phyloP scores from a whole-genome alignment of 2,888 invertebrate genomes.

The Heliconius cydno region DNA sequence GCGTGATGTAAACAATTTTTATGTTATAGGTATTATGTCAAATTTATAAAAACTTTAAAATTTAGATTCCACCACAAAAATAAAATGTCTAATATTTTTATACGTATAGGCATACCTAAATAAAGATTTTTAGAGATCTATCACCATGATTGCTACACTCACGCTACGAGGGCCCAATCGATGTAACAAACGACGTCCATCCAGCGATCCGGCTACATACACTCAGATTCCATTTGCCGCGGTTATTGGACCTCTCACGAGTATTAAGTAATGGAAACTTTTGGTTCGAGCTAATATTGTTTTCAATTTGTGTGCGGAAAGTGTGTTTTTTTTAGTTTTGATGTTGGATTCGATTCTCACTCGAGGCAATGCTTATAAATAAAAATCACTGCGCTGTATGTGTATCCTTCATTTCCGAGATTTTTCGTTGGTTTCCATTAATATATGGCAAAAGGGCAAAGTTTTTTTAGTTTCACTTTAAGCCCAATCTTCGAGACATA shows the following conservation, averaged over 20 bases:
- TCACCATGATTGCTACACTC: slow-evolving; percentile 25
- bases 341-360: no score
- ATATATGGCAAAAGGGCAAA: no score
- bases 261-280: slow-evolving; percentile 22
- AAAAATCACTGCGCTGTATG: no score
- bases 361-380: no score
- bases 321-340: neutral
- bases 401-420: no score
- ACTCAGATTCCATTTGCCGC: slow-evolving; percentile 30
- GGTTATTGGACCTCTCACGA: slow-evolving; percentile 19
- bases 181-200: slow-evolving; percentile 31
- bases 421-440: no score
- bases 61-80: no score
- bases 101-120: neutral
- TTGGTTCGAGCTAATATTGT: neutral
- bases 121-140: neutral
- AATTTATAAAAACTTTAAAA: no score
- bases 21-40: no score
- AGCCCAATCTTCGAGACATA: neutral
- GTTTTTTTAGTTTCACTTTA: neutral
- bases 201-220: slow-evolving; percentile 20
- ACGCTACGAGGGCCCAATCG: slow-evolving; percentile 9
- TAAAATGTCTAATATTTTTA: neutral
- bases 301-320: neutral
- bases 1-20: no score